Evolutionary conservation across 1,140 invertebrate genomes (phyloP).

Genomic region (Agrypnia vestita): DNA sequence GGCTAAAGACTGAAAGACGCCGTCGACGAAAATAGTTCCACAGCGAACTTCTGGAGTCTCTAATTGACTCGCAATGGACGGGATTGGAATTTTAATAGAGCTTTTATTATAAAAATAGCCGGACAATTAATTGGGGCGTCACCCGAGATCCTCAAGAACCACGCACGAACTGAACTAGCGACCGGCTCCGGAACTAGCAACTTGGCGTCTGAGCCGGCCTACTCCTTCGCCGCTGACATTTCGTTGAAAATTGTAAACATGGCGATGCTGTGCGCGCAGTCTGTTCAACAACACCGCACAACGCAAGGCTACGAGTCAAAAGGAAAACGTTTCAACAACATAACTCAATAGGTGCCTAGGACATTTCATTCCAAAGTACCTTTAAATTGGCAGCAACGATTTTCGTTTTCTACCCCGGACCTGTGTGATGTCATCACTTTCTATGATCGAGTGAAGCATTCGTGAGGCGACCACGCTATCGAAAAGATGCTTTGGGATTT

Average conservation of each 20-base stretch:
- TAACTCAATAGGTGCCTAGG: no score
- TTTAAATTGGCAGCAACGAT: no score
- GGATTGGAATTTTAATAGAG: background rate
- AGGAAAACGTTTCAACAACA: no score
- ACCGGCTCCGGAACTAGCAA: no score
- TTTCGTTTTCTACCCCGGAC: background rate
- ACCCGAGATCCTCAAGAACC: background rate
- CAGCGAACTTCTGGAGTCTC: background rate
- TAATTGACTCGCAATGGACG: background rate
- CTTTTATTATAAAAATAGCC: conserved; percentile 1
- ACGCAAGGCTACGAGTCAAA: no score
- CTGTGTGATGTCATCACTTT: conserved; percentile 9
- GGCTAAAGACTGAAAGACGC: background rate
- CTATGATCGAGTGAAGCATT: background rate
- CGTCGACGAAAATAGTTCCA: background rate
- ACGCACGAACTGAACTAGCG: conserved; percentile 10
- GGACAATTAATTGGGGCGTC: conserved; percentile 24
- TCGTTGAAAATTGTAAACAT: no score
- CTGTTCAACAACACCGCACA: no score
- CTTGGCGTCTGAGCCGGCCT: no score
- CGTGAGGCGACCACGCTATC: background rate
- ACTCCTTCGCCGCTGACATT: no score
- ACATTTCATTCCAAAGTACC: no score
- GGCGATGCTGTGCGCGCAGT: no score
- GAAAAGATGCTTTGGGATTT: no score